phyloP scores from a whole-genome alignment of 2,888 invertebrate species.

The Eulithis prunata region DNA sequence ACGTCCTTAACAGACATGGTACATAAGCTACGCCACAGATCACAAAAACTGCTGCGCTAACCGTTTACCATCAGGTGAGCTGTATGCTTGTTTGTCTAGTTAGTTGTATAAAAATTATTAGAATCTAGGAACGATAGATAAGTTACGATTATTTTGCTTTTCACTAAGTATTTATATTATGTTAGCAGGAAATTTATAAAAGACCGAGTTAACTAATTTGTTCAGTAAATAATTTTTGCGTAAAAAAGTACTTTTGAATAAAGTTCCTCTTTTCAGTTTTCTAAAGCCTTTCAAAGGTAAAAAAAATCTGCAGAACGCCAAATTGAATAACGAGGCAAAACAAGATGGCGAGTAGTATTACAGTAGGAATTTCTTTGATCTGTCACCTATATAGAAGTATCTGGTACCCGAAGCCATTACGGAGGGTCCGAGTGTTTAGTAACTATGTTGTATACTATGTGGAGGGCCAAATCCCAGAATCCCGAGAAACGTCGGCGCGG shows the following conservation, averaged over 20 bases:
- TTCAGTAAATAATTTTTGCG: too few species aligned
- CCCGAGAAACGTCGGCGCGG: slow-evolving; percentile 26
- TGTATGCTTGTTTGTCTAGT: too few species aligned
- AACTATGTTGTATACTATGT: slow-evolving; percentile 10
- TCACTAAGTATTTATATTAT: too few species aligned
- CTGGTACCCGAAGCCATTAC: slow-evolving; percentile 28
- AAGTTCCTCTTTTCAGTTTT: not conserved
- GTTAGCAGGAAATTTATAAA: too few species aligned
- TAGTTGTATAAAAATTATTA: too few species aligned
- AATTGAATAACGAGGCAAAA: slow-evolving; percentile 43
- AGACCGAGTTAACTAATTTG: too few species aligned
- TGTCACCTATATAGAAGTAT: slow-evolving; percentile 36
- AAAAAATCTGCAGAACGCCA: slow-evolving; percentile 28
- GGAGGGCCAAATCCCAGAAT: slow-evolving; percentile 28
- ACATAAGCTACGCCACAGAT: too few species aligned
- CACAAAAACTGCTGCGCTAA: too few species aligned
- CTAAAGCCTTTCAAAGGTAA: slow-evolving; percentile 20
- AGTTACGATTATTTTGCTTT: too few species aligned
- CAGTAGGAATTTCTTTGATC: slow-evolving; percentile 43
- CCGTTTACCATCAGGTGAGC: too few species aligned
- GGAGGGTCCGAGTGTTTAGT: slow-evolving; percentile 25
- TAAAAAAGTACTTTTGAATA: not conserved
- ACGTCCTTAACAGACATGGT: too few species aligned
- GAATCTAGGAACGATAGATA: too few species aligned
- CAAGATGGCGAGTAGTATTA: slow-evolving; percentile 41